Conservation (phyloP, 2,797 vertebrate species). For the Kryptopterus vitreolus region DNA sequence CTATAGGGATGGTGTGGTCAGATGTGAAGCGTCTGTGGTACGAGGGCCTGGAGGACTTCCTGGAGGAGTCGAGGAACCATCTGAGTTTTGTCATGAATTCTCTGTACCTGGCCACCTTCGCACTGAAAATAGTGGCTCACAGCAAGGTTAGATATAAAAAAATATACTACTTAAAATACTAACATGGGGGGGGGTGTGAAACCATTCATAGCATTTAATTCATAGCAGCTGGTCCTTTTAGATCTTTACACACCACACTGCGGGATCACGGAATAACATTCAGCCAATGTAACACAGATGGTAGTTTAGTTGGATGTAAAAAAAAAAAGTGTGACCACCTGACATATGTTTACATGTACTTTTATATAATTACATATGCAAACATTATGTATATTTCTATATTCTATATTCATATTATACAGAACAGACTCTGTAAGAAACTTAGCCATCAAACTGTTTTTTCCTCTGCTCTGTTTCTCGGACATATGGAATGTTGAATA, state of each 20-base stretch:
- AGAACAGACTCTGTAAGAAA: too few species aligned
- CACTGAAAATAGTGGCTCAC: constrained; percentile 94
- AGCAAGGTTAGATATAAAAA: constrained; percentile 81
- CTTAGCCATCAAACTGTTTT: not conserved
- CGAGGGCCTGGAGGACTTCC: constrained; percentile 93
- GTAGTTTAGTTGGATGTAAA: too few species aligned
- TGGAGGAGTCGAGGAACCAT: constrained; percentile 97
- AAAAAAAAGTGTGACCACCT: too few species aligned
- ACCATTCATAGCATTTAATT: not conserved
- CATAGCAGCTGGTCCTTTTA: not conserved
- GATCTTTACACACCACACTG: not conserved
- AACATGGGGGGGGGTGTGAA: not conserved
- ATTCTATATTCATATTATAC: too few species aligned
- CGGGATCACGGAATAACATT: not conserved
- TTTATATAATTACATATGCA: too few species aligned
- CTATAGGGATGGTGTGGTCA: constrained; percentile 97
- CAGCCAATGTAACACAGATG: not conserved
- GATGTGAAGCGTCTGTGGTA: constrained; percentile 98
- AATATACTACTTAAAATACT: not conserved
- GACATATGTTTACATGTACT: too few species aligned
- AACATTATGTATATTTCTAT: too few species aligned
- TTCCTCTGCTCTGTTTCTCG: not conserved
- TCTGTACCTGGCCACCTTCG: constrained; percentile 94
- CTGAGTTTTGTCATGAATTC: constrained; percentile 99
- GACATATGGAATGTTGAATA: not conserved